Conservation (phyloP, 2,113 vertebrate genomes). For the Gobius niger region DNA sequence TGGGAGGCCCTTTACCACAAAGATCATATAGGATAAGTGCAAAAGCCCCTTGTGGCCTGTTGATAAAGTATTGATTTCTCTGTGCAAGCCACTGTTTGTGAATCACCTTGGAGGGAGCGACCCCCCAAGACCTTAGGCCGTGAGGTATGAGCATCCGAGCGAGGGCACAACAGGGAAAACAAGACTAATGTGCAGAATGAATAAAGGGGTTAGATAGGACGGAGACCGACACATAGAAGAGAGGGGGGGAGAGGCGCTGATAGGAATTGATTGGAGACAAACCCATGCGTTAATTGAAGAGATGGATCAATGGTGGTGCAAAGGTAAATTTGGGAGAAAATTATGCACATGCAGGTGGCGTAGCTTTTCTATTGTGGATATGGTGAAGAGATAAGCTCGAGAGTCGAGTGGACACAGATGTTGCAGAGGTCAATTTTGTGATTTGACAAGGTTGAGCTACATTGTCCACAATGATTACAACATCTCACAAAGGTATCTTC, state of each 20-base stretch:
- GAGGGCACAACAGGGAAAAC: constrained; percentile 34
- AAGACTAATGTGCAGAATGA: constrained; percentile 57
- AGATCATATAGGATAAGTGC: constrained; percentile 97
- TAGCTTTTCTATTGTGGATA: constrained; percentile 28
- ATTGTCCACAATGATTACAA: no score
- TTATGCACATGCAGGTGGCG: constrained; percentile 15
- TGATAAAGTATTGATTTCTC: constrained; percentile 99
- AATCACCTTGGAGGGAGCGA: constrained; percentile 98
- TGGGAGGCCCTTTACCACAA: constrained; percentile 91
- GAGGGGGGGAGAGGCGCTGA: constrained; percentile 35
- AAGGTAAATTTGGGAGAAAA: constrained; percentile 56
- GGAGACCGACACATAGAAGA: constrained; percentile 42
- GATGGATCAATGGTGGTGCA: constrained; percentile 60
- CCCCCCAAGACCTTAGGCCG: constrained; percentile 89
- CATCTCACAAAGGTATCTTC: no score
- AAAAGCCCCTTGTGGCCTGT: constrained; percentile 95
- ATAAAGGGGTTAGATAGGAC: constrained; percentile 37
- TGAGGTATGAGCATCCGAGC: constrained; percentile 61
- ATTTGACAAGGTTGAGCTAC: no score
- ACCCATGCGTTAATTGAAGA: constrained; percentile 65
- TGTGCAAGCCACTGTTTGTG: constrained; percentile 84
- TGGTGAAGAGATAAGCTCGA: constrained; percentile 33
- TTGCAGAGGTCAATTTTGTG: not conserved
- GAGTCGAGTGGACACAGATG: constrained; percentile 50
- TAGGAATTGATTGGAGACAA: constrained; percentile 69